phyloP scores from a whole-genome alignment of 2,797 vertebrate genomes.

The Ctenopoma kingsleyae region DNA sequence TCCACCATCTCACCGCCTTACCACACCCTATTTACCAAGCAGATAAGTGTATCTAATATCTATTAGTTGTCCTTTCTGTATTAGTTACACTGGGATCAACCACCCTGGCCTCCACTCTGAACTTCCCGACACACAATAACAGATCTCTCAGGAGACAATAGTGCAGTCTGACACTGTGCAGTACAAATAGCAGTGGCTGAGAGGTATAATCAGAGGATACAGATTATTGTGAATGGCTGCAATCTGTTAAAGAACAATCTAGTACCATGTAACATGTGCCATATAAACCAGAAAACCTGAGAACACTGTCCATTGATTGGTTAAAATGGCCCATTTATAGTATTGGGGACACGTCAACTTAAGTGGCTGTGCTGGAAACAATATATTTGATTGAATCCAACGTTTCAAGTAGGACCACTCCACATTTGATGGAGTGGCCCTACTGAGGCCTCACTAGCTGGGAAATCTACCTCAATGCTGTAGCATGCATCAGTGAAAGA shows the following conservation, averaged over 20 bases:
- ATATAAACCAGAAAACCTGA: constrained; percentile 44
- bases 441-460: constrained; percentile 16
- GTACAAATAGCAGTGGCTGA: constrained; percentile 35
- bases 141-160: constrained; percentile 25
- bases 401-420: neutral
- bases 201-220: constrained; percentile 14
- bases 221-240: constrained; percentile 40
- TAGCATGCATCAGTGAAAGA: constrained; percentile 23
- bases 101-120: constrained; percentile 22
- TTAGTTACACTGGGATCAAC: constrained; percentile 32
- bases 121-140: constrained; percentile 29
- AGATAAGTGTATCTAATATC: constrained; percentile 39
- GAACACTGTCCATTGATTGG: constrained; percentile 50
- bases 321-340: constrained; percentile 38
- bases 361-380: constrained; percentile 52
- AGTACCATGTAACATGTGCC: constrained; percentile 1
- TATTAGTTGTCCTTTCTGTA: constrained; percentile 33
- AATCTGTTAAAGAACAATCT: constrained; percentile 35
- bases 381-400: constrained; percentile 61
- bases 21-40: constrained; percentile 45
- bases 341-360: constrained; percentile 38
- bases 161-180: constrained; percentile 26
- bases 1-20: constrained; percentile 25
- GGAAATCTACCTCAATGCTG: constrained; percentile 22
- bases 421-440: constrained; percentile 2